Evolutionary conservation across 2,888 invertebrate genomes (phyloP).

Genomic region (Callimorpha dominula): DNA sequence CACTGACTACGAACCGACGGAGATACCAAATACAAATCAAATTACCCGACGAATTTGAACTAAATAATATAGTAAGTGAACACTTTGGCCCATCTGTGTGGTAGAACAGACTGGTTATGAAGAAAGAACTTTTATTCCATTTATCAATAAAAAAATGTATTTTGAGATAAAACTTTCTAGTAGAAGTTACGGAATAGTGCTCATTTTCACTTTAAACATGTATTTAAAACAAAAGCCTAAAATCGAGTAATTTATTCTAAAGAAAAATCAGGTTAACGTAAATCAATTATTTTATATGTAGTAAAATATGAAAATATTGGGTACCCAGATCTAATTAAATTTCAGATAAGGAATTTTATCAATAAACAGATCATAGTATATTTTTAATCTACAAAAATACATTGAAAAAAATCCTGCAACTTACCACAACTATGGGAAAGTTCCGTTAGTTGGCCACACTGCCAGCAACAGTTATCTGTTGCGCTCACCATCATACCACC

Average conservation of each 20-base stretch:
- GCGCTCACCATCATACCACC: slow-evolving; percentile 59
- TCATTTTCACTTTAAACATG: too few relatives aligned
- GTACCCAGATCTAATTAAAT: too few relatives aligned
- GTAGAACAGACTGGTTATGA: neutral
- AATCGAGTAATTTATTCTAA: too few relatives aligned
- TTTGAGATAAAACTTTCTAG: neutral
- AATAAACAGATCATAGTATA: too few relatives aligned
- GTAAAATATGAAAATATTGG: too few relatives aligned
- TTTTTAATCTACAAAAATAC: too few relatives aligned
- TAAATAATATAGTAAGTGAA: slow-evolving; percentile 57
- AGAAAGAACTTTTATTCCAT: too few relatives aligned
- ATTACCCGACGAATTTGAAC: slow-evolving; percentile 61
- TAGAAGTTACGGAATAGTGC: neutral
- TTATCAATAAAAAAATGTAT: neutral
- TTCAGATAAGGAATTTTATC: too few relatives aligned
- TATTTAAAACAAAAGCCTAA: too few relatives aligned
- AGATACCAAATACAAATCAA: slow-evolving; percentile 65
- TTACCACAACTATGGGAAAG: slow-evolving; percentile 17
- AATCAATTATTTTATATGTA: too few relatives aligned
- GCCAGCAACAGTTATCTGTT: slow-evolving; percentile 81
- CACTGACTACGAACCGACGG: slow-evolving; percentile 61
- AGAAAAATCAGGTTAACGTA: too few relatives aligned
- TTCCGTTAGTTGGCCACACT: slow-evolving; percentile 32
- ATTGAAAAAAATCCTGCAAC: neutral
- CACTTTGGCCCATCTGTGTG: slow-evolving; percentile 12